Percentiles rank a stretch among this genome's conserved stretches.
Evolutionary conservation across 2,888 invertebrate genomes (phyloP).

Genomic region (Apamea monoglypha): DNA sequence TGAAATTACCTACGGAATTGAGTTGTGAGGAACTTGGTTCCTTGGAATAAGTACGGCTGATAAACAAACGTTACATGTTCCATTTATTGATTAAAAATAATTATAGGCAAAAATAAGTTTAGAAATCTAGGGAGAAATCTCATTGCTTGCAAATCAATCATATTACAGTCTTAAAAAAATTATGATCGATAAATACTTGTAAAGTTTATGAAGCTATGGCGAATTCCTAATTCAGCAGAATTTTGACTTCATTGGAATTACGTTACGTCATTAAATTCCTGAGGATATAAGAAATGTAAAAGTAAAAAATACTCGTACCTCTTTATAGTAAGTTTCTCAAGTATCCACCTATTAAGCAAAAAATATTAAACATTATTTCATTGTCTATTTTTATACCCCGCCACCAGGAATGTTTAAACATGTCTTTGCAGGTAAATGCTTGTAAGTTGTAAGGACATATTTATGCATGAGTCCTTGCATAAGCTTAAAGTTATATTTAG

Average conservation of each 20-base stretch:
- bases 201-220: neutral
- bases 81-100: neutral
- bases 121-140: neutral
- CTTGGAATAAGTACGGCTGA: neutral
- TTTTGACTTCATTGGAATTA: neutral
- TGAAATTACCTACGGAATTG: slow-evolving; percentile 44
- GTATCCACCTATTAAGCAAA: neutral
- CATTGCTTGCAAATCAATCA: neutral
- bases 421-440: slow-evolving; percentile 30
- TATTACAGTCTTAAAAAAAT: neutral
- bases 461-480: slow-evolving; percentile 51
- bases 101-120: neutral
- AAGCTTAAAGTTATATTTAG: slow-evolving; percentile 60
- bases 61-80: neutral
- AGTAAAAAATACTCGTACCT: neutral
- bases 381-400: slow-evolving; percentile 25
- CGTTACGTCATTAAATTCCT: neutral
- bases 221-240: neutral
- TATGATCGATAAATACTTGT: neutral
- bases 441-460: slow-evolving; percentile 44
- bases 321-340: neutral
- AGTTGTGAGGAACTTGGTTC: slow-evolving; percentile 25
- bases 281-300: neutral
- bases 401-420: slow-evolving; percentile 44
- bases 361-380: slow-evolving; percentile 19